phyloP scores from a whole-genome alignment of 2,797 vertebrate species.

The Rhinophrynus dorsalis region DNA sequence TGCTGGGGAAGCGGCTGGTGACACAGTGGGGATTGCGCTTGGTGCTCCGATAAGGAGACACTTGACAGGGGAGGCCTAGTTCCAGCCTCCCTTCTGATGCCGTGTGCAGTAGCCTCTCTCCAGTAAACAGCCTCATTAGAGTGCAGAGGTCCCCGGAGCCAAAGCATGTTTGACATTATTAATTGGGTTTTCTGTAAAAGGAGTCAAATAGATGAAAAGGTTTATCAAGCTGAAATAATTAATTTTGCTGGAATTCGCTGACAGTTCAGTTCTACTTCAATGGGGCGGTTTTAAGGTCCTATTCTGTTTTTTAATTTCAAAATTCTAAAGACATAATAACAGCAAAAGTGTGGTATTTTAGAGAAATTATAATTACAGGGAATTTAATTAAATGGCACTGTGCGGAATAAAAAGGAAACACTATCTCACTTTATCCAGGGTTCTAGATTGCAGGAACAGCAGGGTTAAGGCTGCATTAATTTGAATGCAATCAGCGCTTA shows the following conservation, averaged over 20 bases:
- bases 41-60: slow-evolving; percentile 87
- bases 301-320: slow-evolving; percentile 65
- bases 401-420: slow-evolving; percentile 78
- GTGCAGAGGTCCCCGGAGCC: slow-evolving; percentile 80
- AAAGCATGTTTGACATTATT: slow-evolving; percentile 99
- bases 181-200: slow-evolving; percentile 99
- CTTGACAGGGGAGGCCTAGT: slow-evolving; percentile 94
- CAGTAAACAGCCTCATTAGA: slow-evolving; percentile 98
- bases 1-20: slow-evolving; percentile 79
- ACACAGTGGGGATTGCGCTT: slow-evolving; percentile 88
- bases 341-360: slow-evolving; percentile 84
- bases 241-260: slow-evolving; percentile 96
- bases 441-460: slow-evolving; percentile 87
- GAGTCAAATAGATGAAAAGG: slow-evolving; percentile 99
- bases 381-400: slow-evolving; percentile 97
- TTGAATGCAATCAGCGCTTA: slow-evolving; percentile 96
- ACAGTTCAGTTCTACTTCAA: slow-evolving; percentile 94
- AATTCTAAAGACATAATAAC: slow-evolving; percentile 82
- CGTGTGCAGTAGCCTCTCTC: slow-evolving; percentile 73
- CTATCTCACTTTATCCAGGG: slow-evolving; percentile 90
- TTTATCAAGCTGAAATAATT: slow-evolving; percentile 99
- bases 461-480: slow-evolving; percentile 90
- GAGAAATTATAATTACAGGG: slow-evolving; percentile 91
- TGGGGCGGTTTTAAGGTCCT: slow-evolving; percentile 68
- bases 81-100: slow-evolving; percentile 74